Base-by-base conservation (phyloP, 1,140 invertebrate species). In the Stegodyphus mimosarum region DNA sequence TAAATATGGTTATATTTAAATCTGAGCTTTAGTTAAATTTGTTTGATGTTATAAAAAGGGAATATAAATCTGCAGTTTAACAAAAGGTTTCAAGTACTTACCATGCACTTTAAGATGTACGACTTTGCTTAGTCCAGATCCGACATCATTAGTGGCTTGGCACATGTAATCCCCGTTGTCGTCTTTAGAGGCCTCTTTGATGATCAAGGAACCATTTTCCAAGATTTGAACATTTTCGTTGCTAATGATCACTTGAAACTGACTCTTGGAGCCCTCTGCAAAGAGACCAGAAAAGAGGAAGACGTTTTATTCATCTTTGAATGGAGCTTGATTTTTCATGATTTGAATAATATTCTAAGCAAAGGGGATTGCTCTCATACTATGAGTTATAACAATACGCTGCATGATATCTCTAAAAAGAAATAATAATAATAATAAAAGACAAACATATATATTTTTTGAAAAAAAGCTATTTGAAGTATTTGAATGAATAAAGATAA, bases 111-210 rank as follows among this genome's bases (percentile, higher is more conserved):
- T 90, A 2, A 92, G 89, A 70, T 88, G 88, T 3, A 91, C 88
- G 17, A 91, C 89, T 88, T 91, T 91, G 80, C 91, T 91, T 66
- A 92, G 88, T 60, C 91, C 91, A 15, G 90, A 89, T 13, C 92
- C 92, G n/a, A 93, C 90, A 7, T 90, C 90, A 88, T 93, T 93
- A 78, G 89, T 90, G 0, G 92, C 91, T 80, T 92, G 91, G 88
- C 92, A 93, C 77, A 92, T 88, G 87, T 92, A 93, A 73, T 90
- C 89, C 6, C 91, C 89, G 33, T 86, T 88, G 72, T 92, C 91
- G 7, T 87, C 87, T 74, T 90, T 90, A 49, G 87, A 67, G 13
- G 90, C 90, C 9, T 90, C 83, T 52, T 87, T 88, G 60, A 92
- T 91, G 64, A 90, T 86, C 51, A 92, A 88, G 6, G 91, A 91